Conservation (phyloP, 2,888 invertebrate genomes). For the Cataglyphis rosenhaueri region DNA sequence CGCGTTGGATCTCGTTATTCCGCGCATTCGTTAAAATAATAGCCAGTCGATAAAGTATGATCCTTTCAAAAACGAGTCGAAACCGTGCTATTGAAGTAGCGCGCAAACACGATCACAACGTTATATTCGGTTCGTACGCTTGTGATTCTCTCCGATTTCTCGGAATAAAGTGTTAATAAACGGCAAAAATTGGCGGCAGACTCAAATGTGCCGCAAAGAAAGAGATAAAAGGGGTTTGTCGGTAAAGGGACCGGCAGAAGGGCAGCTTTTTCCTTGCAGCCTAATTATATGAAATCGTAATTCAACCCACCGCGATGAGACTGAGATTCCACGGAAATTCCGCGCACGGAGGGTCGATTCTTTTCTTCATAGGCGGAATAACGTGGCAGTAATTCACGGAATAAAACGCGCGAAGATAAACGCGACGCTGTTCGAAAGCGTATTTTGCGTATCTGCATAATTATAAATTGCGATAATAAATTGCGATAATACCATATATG, state of each 20-base stretch:
- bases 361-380: conserved; percentile 18
- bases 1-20: conserved; percentile 40
- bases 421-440: neutral
- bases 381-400: conserved; percentile 7
- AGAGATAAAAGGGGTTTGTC: neutral
- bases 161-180: conserved; percentile 67
- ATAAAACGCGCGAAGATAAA: conserved; percentile 18
- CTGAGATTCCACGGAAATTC: conserved; percentile 52
- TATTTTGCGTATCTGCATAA: neutral
- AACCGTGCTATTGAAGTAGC: conserved; percentile 9
- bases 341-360: conserved; percentile 8
- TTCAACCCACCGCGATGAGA: conserved; percentile 51
- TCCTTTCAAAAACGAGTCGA: conserved; percentile 10
- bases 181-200: conserved; percentile 60
- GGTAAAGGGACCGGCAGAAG: conserved; percentile 18
- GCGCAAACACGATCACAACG: conserved; percentile 51
- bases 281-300: conserved; percentile 70
- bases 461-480: conserved; percentile 14
- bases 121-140: conserved; percentile 55
- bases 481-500: neutral
- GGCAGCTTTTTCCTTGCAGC: conserved; percentile 56
- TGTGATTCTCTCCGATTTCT: conserved; percentile 57
- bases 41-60: conserved; percentile 32
- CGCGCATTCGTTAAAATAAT: conserved; percentile 52
- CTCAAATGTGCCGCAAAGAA: conserved; percentile 1